A percentile compares a stretch with the other conserved stretches of the same genome.
These are phyloP conservation scores for Rachycentron canadum DNA, from an alignment of 2,797 vertebrate species.

Conservation along the genomic window DNA sequence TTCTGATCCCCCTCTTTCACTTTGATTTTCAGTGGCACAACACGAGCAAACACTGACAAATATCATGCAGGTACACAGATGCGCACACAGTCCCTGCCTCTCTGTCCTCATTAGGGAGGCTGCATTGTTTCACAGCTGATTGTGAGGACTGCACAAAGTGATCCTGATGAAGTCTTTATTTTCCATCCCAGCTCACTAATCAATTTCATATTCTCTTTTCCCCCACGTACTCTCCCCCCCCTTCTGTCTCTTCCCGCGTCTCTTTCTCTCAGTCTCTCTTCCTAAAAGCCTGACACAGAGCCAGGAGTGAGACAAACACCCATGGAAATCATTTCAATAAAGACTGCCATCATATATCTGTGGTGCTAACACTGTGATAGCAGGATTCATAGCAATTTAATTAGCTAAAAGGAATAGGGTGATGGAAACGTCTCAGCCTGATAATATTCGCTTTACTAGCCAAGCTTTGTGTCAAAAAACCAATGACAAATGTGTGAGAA, in stretches of 20 bases:
- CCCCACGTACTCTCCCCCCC: conserved; percentile 16
- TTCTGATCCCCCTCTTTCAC: conserved; percentile 20
- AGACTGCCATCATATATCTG: conserved; percentile 70
- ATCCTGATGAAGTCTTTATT: conserved; percentile 83
- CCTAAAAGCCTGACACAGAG: conserved; percentile 75
- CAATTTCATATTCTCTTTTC: conserved; percentile 77
- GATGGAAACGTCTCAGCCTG: conserved; percentile 57
- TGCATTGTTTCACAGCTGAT: conserved; percentile 78
- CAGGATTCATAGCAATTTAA: conserved; percentile 74
- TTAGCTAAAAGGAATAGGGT: conserved; percentile 68
- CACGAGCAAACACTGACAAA: conserved; percentile 33
- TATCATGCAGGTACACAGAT: conserved; percentile 51
- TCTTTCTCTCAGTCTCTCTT: conserved; percentile 58
- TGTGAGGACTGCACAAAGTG: conserved; percentile 78
- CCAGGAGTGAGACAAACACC: conserved; percentile 78
- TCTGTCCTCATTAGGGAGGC: conserved; percentile 73
- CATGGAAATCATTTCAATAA: conserved; percentile 80
- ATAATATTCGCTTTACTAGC: conserved; percentile 56
- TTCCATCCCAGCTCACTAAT: conserved; percentile 80
- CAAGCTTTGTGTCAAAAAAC: conserved; percentile 39
- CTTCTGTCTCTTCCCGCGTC: conserved; percentile 48
- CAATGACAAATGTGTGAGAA: conserved; percentile 43
- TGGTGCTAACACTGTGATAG: conserved; percentile 67
- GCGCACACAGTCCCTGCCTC: conserved; percentile 47
- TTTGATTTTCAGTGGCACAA: conserved; percentile 41